Evolutionary conservation across 2,888 invertebrate genomes (phyloP).

Genomic region (Xanthostigma xanthostigma): DNA sequence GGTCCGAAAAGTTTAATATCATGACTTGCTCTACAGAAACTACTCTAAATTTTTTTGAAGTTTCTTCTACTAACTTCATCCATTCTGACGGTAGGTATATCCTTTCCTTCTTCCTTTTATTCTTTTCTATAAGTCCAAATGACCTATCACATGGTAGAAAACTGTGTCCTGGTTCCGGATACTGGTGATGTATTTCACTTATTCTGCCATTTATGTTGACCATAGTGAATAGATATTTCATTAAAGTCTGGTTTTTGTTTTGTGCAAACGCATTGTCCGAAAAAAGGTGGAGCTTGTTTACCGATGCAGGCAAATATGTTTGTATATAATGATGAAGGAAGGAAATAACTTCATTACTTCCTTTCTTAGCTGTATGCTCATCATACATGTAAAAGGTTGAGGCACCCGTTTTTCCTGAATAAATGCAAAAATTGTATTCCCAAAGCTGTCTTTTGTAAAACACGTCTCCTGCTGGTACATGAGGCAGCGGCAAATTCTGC

Average conservation of each 20-base stretch:
- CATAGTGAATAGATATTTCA: constrained; percentile 8
- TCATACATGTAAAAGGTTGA: constrained; percentile 10
- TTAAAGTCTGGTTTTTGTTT: constrained; percentile 11
- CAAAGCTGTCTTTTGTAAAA: constrained; percentile 14
- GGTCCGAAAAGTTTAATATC: too few species aligned
- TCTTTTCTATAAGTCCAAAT: constrained; percentile 10
- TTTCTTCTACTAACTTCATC: constrained; percentile 3
- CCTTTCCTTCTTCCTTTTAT: constrained; percentile 7
- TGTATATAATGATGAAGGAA: constrained; percentile 8
- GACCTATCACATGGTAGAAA: constrained; percentile 10
- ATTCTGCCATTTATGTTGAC: constrained; percentile 6
- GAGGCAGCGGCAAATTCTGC: constrained; percentile 14
- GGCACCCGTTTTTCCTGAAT: constrained; percentile 8
- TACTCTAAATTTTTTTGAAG: constrained; percentile 6
- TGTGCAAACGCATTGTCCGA: constrained; percentile 11
- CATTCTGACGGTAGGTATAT: constrained; percentile 5
- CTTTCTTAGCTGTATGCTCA: constrained; percentile 10
- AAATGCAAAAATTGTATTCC: constrained; percentile 10
- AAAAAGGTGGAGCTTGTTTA: constrained; percentile 8
- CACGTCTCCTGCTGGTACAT: constrained; percentile 12
- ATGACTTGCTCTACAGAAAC: neutral
- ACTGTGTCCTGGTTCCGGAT: constrained; percentile 9
- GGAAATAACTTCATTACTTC: constrained; percentile 8
- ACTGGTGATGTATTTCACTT: constrained; percentile 6
- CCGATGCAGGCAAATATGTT: constrained; percentile 5